phyloP scores from a whole-genome alignment of 2,113 vertebrate genomes.

The Rhizomys pruinosus region DNA sequence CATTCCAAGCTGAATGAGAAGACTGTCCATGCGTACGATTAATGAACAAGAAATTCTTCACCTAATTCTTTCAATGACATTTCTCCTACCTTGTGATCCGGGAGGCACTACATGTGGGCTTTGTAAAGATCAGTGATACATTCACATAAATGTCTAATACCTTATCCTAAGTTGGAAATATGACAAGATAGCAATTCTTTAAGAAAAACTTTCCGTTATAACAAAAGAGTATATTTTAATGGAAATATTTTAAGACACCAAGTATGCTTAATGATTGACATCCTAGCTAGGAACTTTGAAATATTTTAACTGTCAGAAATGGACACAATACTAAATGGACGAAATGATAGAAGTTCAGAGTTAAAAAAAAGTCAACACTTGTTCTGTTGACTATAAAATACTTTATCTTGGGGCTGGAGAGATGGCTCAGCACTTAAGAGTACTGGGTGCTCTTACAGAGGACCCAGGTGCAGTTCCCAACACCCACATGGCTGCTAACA shows the following conservation, averaged over 20 bases:
- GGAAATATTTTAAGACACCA: background rate
- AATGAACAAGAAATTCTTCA: background rate
- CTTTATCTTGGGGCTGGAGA: too few relatives aligned
- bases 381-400: too few relatives aligned
- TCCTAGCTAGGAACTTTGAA: background rate
- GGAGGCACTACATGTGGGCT: background rate
- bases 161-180: background rate
- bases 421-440: too few relatives aligned
- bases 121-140: background rate
- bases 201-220: background rate
- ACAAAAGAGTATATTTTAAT: background rate
- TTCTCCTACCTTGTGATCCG: background rate
- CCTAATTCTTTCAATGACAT: background rate
- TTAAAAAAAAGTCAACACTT: too few relatives aligned
- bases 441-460: too few relatives aligned
- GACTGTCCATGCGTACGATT: background rate
- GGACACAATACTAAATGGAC: background rate
- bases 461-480: too few relatives aligned
- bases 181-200: background rate
- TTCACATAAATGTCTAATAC: background rate
- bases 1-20: background rate
- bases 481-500: too few relatives aligned
- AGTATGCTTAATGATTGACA: background rate
- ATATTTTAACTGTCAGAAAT: constrained; percentile 1
- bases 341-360: background rate